Evolutionary conservation across 2,797 vertebrate genomes (phyloP).

Genomic region (Cryptoprocta ferox): DNA sequence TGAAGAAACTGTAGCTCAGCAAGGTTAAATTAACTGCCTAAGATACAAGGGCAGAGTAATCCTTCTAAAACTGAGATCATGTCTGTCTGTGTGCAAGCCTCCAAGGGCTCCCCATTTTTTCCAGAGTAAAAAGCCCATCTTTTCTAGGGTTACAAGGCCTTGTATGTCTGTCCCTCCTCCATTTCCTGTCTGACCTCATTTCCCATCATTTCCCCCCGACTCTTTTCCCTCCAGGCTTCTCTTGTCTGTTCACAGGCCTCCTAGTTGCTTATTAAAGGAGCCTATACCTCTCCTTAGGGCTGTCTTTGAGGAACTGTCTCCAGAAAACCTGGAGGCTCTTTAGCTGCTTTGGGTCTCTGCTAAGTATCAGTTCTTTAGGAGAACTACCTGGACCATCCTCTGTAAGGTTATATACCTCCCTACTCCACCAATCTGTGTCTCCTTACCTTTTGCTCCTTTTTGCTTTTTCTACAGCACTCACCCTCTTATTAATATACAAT

Average conservation of each 20-base stretch:
- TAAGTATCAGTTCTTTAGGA: neutral
- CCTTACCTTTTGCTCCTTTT: neutral
- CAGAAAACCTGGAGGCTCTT: neutral
- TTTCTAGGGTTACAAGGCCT: neutral
- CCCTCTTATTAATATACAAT: neutral
- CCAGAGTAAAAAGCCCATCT: neutral
- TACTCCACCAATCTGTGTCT: no score
- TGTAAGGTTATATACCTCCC: neutral
- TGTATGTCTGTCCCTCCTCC: neutral
- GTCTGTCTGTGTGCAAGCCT: neutral
- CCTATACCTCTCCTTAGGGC: neutral
- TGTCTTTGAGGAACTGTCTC: neutral
- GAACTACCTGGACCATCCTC: neutral
- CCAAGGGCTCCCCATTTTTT: neutral
- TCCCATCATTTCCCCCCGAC: neutral
- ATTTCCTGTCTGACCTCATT: neutral
- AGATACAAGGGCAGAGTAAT: neutral
- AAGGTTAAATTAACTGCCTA: neutral
- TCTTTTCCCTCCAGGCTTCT: neutral
- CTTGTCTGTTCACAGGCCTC: neutral
- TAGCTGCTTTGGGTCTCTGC: neutral
- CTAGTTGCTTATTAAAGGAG: neutral
- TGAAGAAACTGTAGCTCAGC: neutral
- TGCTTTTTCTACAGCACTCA: neutral
- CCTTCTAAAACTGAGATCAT: neutral